These are phyloP conservation scores for Netelia inedita DNA, from an alignment of 2,888 invertebrate species.

Conservation along the genomic window DNA sequence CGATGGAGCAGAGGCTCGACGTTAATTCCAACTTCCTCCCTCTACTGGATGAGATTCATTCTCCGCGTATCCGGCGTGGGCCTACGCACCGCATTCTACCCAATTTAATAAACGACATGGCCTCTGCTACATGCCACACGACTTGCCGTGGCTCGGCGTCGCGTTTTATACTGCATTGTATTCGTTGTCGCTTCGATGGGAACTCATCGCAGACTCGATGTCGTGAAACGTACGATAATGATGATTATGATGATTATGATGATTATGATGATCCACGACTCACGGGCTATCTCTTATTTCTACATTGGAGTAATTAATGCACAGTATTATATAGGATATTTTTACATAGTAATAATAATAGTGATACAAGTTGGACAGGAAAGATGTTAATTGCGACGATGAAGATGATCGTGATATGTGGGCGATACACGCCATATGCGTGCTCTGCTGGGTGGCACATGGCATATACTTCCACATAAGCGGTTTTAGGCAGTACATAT, in stretches of 20 bases:
- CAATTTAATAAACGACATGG: constrained; percentile 80
- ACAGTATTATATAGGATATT: background rate
- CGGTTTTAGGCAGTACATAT: constrained; percentile 67
- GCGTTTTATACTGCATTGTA: constrained; percentile 50
- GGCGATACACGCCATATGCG: background rate
- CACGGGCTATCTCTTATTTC: no score
- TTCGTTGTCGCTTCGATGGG: constrained; percentile 4
- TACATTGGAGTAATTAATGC: background rate
- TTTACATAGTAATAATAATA: no score
- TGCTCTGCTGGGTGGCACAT: background rate
- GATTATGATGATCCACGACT: no score
- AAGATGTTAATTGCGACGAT: background rate
- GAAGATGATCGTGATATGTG: background rate
- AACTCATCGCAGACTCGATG: background rate
- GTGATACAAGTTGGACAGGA: no score
- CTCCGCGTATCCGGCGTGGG: constrained; percentile 83
- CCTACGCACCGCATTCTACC: constrained; percentile 84
- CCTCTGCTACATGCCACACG: background rate
- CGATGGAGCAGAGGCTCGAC: constrained; percentile 73
- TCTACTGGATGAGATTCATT: constrained; percentile 84
- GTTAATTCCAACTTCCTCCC: constrained; percentile 84
- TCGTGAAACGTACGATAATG: background rate
- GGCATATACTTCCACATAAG: background rate
- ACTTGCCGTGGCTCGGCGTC: constrained; percentile 23
- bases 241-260: no score